Base-by-base conservation (phyloP, 2,797 vertebrate species). In the Clarias laeviceps region DNA sequence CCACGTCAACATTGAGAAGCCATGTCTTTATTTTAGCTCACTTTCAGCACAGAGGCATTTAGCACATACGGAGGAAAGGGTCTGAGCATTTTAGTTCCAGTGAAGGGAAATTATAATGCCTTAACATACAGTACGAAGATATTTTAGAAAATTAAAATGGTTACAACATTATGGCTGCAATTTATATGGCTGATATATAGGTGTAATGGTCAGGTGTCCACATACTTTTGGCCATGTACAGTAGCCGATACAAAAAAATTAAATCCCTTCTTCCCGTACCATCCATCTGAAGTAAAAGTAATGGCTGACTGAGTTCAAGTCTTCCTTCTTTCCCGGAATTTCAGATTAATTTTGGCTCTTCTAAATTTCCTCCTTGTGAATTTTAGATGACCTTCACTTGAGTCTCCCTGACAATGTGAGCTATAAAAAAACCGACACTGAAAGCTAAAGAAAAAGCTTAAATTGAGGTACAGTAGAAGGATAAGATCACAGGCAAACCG, bases 291-390 rank as follows among this genome's bases (percentile, higher is more conserved):
- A 14, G 29, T 61, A 66, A 64, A 87, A 17, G n/a, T 29, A 20
- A 29, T 27, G 29, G 18, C 74, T 59, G 77, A 64, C 32, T 54
- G 34, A 79, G 59, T 61, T 37, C 32, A 15, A 64, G 77, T 59
- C 62, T 61, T 69, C 40, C 54, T 82, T 17, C 54, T 81, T 78
- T 82, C 24, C 64, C 70, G 50, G 86, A 84, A 80, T 80, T 80
- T 76, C 62, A 80, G 69, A 84, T 87, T 79, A 74, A 86, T 83
- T 76, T 74, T 64, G 70, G 61, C 86, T 80, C 82, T 54, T 73
- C 82, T 87, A 80, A 87, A 87, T 87, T 87, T 84, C 85, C 85
- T 87, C 82, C 79, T 87, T 80, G 86, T 87, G 82, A 87, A 87
- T 87, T 87, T 87, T 87, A 84, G 79, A 87, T 87, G 82, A 82